Evolutionary conservation across 53 echinoderm and acorn worm genomes (phyloP).

Genomic region (Crossaster papposus): DNA sequence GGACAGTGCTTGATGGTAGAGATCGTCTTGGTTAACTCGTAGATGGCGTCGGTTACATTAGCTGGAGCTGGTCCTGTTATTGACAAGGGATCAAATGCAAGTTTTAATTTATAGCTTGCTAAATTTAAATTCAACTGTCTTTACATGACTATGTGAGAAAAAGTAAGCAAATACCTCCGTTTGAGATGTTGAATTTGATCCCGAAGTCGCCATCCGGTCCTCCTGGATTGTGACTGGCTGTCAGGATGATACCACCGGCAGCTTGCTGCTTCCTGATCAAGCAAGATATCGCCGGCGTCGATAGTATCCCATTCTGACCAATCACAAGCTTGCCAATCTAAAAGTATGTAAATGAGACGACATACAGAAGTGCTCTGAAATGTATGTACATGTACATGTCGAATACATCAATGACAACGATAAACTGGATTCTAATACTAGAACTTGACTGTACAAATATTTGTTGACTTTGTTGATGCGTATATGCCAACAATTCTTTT

Average conservation of each 20-base stretch:
- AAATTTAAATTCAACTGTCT: too few relatives aligned
- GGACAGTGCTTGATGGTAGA: constrained; percentile 76
- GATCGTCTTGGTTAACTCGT: constrained; percentile 77
- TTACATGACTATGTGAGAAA: too few relatives aligned
- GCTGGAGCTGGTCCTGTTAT: constrained; percentile 92
- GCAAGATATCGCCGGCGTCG: constrained; percentile 94
- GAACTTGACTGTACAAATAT: not conserved
- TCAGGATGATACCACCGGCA: constrained; percentile 89
- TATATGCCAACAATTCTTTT: not conserved
- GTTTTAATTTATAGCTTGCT: not conserved
- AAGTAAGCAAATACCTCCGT: constrained; percentile 98
- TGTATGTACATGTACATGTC: too few relatives aligned
- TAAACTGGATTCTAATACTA: not conserved
- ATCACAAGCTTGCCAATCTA: constrained; percentile 92
- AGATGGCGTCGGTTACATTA: constrained; percentile 82
- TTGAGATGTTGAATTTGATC: constrained; percentile 91
- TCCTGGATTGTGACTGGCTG: constrained; percentile 97
- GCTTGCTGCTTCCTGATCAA: constrained; percentile 87
- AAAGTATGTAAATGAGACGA: not conserved
- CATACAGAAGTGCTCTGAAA: not conserved
- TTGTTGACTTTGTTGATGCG: not conserved
- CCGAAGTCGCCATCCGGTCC: constrained; percentile 98
- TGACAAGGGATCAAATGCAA: not conserved
- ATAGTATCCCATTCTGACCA: constrained; percentile 93
- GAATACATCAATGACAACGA: not conserved